A percentile compares a stretch with the other conserved stretches of the same genome.
phyloP scores from a whole-genome alignment of 2,113 vertebrate genomes.

The Austrofundulus limnaeus region DNA sequence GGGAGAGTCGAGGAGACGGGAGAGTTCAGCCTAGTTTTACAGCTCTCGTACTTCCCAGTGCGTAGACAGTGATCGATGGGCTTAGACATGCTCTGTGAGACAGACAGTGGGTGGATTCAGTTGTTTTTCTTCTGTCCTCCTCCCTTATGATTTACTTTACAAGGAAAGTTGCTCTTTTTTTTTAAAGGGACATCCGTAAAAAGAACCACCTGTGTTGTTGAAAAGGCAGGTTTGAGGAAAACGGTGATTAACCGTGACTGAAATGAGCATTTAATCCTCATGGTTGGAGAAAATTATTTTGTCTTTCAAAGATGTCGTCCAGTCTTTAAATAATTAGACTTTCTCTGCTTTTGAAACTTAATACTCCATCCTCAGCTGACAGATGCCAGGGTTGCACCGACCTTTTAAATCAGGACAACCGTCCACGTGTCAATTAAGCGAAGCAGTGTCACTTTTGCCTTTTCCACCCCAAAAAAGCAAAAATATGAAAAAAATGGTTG shows the following conservation, averaged over 20 bases:
- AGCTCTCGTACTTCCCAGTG: slow-evolving; percentile 48
- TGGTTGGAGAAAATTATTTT: not conserved
- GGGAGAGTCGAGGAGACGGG: slow-evolving; percentile 21
- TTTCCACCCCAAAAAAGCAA: slow-evolving; percentile 62
- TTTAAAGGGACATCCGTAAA: not conserved
- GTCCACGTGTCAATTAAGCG: slow-evolving; percentile 66
- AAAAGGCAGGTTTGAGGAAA: slow-evolving; percentile 6
- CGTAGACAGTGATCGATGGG: slow-evolving; percentile 63
- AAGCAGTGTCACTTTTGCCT: slow-evolving; percentile 46
- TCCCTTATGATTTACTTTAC: slow-evolving; percentile 51
- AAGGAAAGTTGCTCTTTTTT: slow-evolving; percentile 15
- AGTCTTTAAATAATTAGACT: slow-evolving; percentile 36
- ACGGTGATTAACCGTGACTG: not conserved
- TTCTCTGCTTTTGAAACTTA: slow-evolving; percentile 42
- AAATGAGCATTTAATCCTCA: not conserved
- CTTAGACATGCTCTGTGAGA: slow-evolving; percentile 67
- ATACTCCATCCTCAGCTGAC: slow-evolving; percentile 40
- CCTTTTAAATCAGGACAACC: slow-evolving; percentile 55
- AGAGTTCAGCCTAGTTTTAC: slow-evolving; percentile 59
- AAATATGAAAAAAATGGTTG: slow-evolving; percentile 50
- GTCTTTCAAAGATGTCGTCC: not conserved
- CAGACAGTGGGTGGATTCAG: slow-evolving; percentile 47
- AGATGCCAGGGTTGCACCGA: slow-evolving; percentile 62
- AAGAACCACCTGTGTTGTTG: slow-evolving; percentile 1
- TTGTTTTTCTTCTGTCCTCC: slow-evolving; percentile 51